phyloP scores from a whole-genome alignment of 2,113 vertebrate species.

The Nicator chloris region DNA sequence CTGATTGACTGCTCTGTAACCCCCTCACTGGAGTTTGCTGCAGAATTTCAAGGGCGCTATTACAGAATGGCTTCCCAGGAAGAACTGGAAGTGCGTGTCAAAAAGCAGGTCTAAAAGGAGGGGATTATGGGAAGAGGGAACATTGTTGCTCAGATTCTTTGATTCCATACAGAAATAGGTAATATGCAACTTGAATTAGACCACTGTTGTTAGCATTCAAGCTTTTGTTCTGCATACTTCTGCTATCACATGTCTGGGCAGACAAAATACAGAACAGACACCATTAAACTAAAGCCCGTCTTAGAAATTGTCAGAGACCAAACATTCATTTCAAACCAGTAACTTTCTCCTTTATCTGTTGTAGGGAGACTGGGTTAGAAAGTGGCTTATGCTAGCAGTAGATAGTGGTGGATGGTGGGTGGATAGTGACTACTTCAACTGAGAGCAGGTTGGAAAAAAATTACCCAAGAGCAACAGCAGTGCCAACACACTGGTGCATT shows the following conservation, averaged over 20 bases:
- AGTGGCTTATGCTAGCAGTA: not conserved
- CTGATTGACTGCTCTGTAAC: constrained; percentile 80
- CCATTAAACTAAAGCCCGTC: not conserved
- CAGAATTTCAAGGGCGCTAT: constrained; percentile 84
- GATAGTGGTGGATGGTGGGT: not conserved
- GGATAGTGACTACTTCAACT: not conserved
- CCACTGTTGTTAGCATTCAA: not conserved
- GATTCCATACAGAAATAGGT: not conserved
- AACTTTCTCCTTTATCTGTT: not conserved
- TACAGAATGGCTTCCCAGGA: constrained; percentile 87
- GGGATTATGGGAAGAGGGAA: not conserved
- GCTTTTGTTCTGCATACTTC: not conserved
- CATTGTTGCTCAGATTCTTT: not conserved
- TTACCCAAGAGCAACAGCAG: not conserved
- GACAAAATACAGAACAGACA: not conserved
- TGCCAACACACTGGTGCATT: not conserved
- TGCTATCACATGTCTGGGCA: not conserved
- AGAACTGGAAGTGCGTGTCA: constrained; percentile 80
- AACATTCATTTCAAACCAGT: not conserved
- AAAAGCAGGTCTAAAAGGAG: not conserved
- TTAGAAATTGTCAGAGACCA: not conserved
- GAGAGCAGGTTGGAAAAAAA: not conserved
- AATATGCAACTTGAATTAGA: not conserved
- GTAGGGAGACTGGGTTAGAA: not conserved
- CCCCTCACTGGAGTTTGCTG: constrained; percentile 76